Percentiles rank a stretch among this genome's conserved stretches.
These are phyloP conservation scores for Pseudopleuronectes americanus DNA, from an alignment of 2,797 vertebrate species.

Conservation along the genomic window DNA sequence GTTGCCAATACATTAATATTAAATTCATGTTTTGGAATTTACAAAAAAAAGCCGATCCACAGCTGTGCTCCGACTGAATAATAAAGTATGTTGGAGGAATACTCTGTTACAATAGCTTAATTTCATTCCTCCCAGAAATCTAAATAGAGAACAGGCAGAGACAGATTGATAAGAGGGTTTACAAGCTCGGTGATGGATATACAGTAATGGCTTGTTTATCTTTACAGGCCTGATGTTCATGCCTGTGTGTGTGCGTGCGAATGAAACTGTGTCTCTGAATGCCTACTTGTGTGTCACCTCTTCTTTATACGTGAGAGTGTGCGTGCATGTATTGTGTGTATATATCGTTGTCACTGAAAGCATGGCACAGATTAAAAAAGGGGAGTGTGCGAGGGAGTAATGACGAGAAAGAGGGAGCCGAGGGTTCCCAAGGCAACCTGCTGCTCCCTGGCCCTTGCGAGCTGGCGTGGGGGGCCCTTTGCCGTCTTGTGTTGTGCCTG, in stretches of 20 bases:
- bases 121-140: slow-evolving; percentile 43
- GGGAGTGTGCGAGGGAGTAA: slow-evolving; percentile 64
- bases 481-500: slow-evolving; percentile 68
- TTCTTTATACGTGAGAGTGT: slow-evolving; percentile 49
- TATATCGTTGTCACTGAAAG: slow-evolving; percentile 68
- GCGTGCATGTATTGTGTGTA: slow-evolving; percentile 64
- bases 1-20: neutral
- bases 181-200: slow-evolving; percentile 49
- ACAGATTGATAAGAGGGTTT: slow-evolving; percentile 53
- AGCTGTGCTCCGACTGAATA: neutral
- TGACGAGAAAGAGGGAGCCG: slow-evolving; percentile 73
- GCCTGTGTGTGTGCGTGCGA: slow-evolving; percentile 1
- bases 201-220: slow-evolving; percentile 52
- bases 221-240: slow-evolving; percentile 50
- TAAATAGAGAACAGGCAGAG: slow-evolving; percentile 27
- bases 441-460: slow-evolving; percentile 74
- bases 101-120: slow-evolving; percentile 19
- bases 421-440: slow-evolving; percentile 84
- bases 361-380: slow-evolving; percentile 70
- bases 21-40: neutral
- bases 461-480: slow-evolving; percentile 64
- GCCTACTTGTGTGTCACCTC: slow-evolving; percentile 45
- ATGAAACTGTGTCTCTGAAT: slow-evolving; percentile 29
- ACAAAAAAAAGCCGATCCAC: neutral
- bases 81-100: slow-evolving; percentile 14